phyloP scores from a whole-genome alignment of 2,888 invertebrate genomes.

The Drosophila borealis region DNA sequence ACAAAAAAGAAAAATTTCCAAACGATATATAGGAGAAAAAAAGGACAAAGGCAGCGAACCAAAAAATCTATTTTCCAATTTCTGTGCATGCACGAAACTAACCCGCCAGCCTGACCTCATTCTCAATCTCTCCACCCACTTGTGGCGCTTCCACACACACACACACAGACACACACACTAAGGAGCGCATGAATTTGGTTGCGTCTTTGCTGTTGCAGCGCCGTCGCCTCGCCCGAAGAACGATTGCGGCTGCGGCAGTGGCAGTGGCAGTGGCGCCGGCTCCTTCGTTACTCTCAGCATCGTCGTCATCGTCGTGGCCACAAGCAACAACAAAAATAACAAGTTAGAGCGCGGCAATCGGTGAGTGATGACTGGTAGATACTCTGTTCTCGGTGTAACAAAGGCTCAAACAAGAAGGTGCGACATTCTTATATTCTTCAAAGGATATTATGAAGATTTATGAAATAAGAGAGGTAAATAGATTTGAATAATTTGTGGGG shows the following conservation, averaged over 20 bases:
- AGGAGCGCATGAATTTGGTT: constrained; percentile 71
- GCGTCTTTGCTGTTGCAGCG: constrained; percentile 59
- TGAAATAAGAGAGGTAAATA: too few relatives aligned
- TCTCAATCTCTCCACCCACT: constrained; percentile 68
- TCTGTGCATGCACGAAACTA: constrained; percentile 70
- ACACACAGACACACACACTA: constrained; percentile 41
- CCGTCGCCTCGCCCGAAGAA: constrained; percentile 53
- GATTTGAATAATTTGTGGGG: too few relatives aligned
- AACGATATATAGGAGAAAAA: constrained; percentile 36
- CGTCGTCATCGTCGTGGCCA: constrained; percentile 45
- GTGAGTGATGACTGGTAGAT: background rate
- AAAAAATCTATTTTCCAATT: constrained; percentile 82
- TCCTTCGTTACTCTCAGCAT: constrained; percentile 65
- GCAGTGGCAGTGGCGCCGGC: constrained; percentile 21
- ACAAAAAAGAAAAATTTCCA: constrained; percentile 29
- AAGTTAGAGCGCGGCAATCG: constrained; percentile 5
- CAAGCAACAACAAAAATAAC: constrained; percentile 40
- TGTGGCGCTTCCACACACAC: constrained; percentile 73
- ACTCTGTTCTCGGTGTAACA: background rate
- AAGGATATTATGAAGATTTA: too few relatives aligned
- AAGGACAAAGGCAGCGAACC: constrained; percentile 74
- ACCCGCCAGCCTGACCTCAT: constrained; percentile 41
- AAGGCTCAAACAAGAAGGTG: background rate
- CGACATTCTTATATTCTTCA: too few relatives aligned
- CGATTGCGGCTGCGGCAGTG: constrained; percentile 33